phyloP scores from a whole-genome alignment of 2,797 vertebrate species.

The Mallotus villosus region DNA sequence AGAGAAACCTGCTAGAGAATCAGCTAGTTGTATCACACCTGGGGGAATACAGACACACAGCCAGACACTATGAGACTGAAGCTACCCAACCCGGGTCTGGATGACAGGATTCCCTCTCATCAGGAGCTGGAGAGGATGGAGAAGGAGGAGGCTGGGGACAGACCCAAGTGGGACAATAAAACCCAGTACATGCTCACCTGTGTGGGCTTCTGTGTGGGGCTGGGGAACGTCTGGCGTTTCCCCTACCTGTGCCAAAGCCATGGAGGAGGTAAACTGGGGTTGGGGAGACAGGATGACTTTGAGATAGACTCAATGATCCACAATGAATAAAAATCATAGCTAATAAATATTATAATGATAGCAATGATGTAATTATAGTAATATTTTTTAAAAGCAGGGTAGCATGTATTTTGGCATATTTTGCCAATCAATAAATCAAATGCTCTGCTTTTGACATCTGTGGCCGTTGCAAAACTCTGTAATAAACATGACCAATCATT shows the following conservation, averaged over 20 bases:
- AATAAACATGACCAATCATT: too few species aligned
- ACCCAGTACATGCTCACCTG: conserved; percentile 85
- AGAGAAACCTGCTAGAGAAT: not conserved
- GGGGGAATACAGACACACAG: not conserved
- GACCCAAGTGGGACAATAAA: conserved; percentile 87
- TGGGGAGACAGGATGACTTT: not conserved
- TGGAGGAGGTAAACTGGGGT: conserved; percentile 82
- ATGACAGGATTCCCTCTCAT: conserved; percentile 77
- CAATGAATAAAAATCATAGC: too few species aligned
- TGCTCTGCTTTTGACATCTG: too few species aligned
- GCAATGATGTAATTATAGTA: too few species aligned
- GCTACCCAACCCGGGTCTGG: conserved; percentile 81
- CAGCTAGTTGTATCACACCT: too few species aligned
- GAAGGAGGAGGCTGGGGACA: conserved; percentile 65
- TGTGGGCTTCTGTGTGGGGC: conserved; percentile 82
- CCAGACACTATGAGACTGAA: conserved; percentile 71
- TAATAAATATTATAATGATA: too few species aligned
- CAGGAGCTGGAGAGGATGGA: conserved; percentile 72
- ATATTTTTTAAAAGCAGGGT: too few species aligned
- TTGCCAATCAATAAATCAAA: too few species aligned
- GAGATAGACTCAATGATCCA: not conserved
- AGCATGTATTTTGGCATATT: too few species aligned
- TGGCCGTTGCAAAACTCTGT: too few species aligned
- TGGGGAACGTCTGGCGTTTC: conserved; percentile 86
- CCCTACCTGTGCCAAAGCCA: conserved; percentile 85